Percentiles rank a stretch among this genome's conserved stretches.
These are phyloP conservation scores for Tetropium fuscum DNA, from an alignment of 2,888 invertebrate genomes.

Conservation along the genomic window DNA sequence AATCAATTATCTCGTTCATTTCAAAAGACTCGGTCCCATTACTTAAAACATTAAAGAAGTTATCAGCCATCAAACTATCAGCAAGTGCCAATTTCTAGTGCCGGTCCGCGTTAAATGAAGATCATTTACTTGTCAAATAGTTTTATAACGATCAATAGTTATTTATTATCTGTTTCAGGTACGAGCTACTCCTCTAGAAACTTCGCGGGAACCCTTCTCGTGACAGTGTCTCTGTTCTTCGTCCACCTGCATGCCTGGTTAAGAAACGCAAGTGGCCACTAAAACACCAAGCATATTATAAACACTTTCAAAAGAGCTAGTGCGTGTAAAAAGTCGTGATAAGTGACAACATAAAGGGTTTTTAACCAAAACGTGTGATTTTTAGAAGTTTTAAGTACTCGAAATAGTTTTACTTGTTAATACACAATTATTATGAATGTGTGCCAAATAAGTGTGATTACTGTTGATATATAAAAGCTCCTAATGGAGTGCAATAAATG, in stretches of 20 bases:
- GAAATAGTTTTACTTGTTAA: slow-evolving; percentile 18
- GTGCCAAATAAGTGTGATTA: slow-evolving; percentile 41
- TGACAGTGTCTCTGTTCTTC: slow-evolving; percentile 35
- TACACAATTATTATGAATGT: slow-evolving; percentile 21
- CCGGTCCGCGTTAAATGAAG: no score
- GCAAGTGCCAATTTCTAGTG: no score
- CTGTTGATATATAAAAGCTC: slow-evolving; percentile 38
- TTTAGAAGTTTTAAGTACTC: slow-evolving; percentile 9
- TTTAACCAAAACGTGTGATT: slow-evolving; percentile 36
- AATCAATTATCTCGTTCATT: no score
- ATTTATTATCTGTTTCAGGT: slow-evolving; percentile 32
- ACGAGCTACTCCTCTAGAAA: slow-evolving; percentile 27
- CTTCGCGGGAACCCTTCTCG: slow-evolving; percentile 23
- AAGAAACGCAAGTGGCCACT: slow-evolving; percentile 33
- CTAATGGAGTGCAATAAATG: slow-evolving; percentile 37
- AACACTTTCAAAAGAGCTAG: slow-evolving; percentile 39
- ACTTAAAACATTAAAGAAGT: no score
- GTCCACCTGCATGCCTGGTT: slow-evolving; percentile 44
- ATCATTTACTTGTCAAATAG: no score
- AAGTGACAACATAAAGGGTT: slow-evolving; percentile 30
- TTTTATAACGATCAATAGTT: neutral
- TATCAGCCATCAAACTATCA: no score
- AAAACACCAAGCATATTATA: slow-evolving; percentile 18
- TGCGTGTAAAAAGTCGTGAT: slow-evolving; percentile 47
- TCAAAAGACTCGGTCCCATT: no score